Evolutionary conservation across 2,888 invertebrate genomes (phyloP).

Genomic region (Limnephilus lunatus): DNA sequence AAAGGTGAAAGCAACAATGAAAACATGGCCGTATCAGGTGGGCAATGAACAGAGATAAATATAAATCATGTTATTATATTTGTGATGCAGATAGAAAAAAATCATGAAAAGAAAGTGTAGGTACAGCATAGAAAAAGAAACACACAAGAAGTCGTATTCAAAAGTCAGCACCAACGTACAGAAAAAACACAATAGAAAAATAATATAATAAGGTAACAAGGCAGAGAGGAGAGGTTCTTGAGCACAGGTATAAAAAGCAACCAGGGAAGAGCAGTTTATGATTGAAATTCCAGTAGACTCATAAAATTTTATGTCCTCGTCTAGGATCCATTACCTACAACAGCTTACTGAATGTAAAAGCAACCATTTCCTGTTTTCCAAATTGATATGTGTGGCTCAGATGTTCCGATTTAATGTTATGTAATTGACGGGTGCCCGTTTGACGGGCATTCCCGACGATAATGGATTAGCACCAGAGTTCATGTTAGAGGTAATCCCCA

Average conservation of each 20-base stretch:
- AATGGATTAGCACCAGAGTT: constrained; percentile 26
- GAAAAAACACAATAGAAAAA: not conserved
- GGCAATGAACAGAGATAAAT: not conserved
- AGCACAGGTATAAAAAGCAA: constrained; percentile 21
- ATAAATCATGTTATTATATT: not conserved
- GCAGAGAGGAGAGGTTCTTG: not conserved
- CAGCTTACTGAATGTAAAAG: constrained; percentile 37
- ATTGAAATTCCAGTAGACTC: constrained; percentile 34
- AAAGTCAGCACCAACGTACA: not conserved
- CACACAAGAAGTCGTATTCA: not conserved
- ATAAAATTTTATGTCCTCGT: constrained; percentile 52
- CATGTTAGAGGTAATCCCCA: not conserved
- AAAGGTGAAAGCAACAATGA: not conserved
- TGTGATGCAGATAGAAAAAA: not conserved
- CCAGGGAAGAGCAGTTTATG: constrained; percentile 21
- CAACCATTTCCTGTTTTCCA: constrained; percentile 52
- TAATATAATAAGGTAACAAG: not conserved
- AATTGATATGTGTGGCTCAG: constrained; percentile 63
- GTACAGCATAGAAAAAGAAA: not conserved
- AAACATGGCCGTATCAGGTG: not conserved
- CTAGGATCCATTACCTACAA: constrained; percentile 25
- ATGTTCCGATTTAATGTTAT: constrained; percentile 61
- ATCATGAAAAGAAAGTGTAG: not conserved
- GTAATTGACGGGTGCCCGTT: constrained; percentile 61
- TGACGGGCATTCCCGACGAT: constrained; percentile 25